Conservation (phyloP, 2,113 vertebrate species). For the Nestor notabilis region DNA sequence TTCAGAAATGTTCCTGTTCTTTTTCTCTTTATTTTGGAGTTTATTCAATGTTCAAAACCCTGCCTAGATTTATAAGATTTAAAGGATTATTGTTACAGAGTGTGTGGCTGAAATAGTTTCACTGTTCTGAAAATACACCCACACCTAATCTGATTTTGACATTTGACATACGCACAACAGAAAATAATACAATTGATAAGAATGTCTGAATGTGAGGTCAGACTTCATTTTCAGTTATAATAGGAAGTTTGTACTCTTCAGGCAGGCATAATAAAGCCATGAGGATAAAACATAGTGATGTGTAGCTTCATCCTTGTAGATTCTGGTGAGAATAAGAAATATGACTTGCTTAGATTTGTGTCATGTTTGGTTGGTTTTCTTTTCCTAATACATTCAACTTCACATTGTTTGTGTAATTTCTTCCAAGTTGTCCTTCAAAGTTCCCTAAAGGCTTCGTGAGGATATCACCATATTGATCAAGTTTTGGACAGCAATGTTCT, state of each 20-base stretch:
- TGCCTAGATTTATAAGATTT: not conserved
- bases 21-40: not conserved
- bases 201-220: not conserved
- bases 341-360: not conserved
- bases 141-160: not conserved
- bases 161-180: not conserved
- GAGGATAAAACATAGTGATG: not conserved
- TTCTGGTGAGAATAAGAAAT: not conserved
- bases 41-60: not conserved
- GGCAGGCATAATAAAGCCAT: not conserved
- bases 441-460: conserved; percentile 91
- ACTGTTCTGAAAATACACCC: not conserved
- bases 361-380: not conserved
- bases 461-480: conserved; percentile 96
- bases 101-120: not conserved
- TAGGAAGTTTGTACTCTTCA: not conserved
- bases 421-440: conserved; percentile 83
- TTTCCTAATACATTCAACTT: not conserved
- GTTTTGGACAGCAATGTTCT: conserved; percentile 95
- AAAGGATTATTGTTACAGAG: not conserved
- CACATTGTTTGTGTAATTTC: not conserved
- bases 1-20: not conserved
- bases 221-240: not conserved
- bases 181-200: not conserved
- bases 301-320: not conserved